These are phyloP conservation scores for Hedya salicella DNA, from an alignment of 2,888 invertebrate species.

Conservation along the genomic window DNA sequence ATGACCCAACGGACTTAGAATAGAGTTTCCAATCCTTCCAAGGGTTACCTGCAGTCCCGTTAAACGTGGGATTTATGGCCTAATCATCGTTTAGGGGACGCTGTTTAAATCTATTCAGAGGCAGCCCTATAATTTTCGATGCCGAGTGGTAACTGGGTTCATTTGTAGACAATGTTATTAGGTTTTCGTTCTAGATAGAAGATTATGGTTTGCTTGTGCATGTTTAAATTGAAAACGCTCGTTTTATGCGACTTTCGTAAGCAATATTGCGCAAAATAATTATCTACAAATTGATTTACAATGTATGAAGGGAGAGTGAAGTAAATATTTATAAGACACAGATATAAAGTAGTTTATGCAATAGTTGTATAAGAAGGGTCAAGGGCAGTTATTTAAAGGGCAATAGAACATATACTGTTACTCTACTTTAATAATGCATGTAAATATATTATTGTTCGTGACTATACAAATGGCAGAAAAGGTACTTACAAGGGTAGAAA, in stretches of 20 bases:
- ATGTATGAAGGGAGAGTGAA: neutral
- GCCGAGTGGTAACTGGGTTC: neutral
- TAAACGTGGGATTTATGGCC: constrained; percentile 27
- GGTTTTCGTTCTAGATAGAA: constrained; percentile 1
- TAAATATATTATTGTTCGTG: no score
- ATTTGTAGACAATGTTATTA: constrained; percentile 4
- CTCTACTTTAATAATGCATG: no score
- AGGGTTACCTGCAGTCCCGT: constrained; percentile 32
- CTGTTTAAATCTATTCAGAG: constrained; percentile 27
- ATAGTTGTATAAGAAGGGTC: no score
- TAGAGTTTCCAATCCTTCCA: constrained; percentile 37
- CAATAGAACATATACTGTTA: no score
- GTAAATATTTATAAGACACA: no score
- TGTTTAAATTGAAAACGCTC: neutral
- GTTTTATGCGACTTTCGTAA: neutral
- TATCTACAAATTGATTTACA: neutral
- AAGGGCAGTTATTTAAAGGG: no score
- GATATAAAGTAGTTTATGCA: no score
- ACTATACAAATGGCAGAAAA: no score
- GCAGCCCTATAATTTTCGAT: constrained; percentile 28
- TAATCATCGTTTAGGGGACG: constrained; percentile 33
- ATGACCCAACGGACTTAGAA: constrained; percentile 30
- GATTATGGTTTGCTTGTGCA: neutral
- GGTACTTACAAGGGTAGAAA: no score
- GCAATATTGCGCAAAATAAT: neutral